Base-by-base conservation (phyloP, 2,797 vertebrate species). In the Sebastes kiyomatsui region DNA sequence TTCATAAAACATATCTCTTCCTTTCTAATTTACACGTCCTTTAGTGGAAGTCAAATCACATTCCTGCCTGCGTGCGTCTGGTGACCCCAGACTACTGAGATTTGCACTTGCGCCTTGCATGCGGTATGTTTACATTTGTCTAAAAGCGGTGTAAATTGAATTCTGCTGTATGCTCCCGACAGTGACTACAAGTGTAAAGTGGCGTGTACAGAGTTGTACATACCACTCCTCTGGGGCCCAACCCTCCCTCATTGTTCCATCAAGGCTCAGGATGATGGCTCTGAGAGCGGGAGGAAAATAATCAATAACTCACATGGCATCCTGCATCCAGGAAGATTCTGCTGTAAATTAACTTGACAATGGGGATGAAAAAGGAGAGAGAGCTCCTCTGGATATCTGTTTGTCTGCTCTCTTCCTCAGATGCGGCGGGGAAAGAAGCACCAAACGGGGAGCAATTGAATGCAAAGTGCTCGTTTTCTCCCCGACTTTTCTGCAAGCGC, bases 331-430 rank as follows among this genome's bases (percentile, higher is more conserved):
- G 94, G 94, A 92, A 93, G 96, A 96, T 91, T 82, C 92, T 92
- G 95, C 94, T 79, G 89, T 96, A 97, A 96, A 97, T 97, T 96
- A 96, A 95, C 96, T 94, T 93, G 93, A 96, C 96, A 97, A 96
- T 91, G 90, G 96, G 79, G 94, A 96, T 94, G 93, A 96, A 95
- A 90, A 91, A 96, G 92, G 94, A 95, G 94, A 49, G 77, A 62
- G 64, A 68, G 86, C 89, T 84, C 83, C 87, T 86, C 90, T 90
- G 90, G 94, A 94, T 95, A 95, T 96, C 95, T 94, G 94, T 96
- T 96, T 96, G 95, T 96, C 95, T 96, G 95, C 96, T 94, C 94
- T 55, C 61, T 93, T 95, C 93, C 94, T 91, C 86, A 91, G 87
- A 94, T 93, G 87, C 83, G 87, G 89, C 78, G 80, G 95, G 94